phyloP scores from a whole-genome alignment of 2,113 vertebrate genomes.

The Sceloporus undulatus region DNA sequence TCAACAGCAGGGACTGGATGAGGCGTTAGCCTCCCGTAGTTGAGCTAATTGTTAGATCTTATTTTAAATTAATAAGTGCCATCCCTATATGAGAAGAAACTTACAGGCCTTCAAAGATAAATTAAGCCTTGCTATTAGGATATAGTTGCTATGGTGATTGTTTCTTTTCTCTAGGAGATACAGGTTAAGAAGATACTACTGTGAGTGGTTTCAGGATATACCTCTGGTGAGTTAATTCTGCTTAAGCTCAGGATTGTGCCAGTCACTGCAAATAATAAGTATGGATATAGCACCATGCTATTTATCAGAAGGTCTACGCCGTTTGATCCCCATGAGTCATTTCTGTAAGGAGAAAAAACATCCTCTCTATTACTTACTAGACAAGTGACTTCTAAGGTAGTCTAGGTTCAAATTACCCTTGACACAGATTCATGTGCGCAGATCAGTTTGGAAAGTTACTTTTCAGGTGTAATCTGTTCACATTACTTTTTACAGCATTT shows the following conservation, averaged over 20 bases:
- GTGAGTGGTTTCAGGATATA: constrained; percentile 28
- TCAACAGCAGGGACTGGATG: constrained; percentile 41
- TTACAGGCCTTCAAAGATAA: constrained; percentile 15
- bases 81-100: background rate
- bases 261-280: background rate
- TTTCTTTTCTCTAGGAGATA: constrained; percentile 59
- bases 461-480: too few species aligned
- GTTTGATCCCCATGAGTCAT: background rate
- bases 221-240: constrained; percentile 6
- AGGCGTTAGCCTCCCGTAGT: constrained; percentile 53
- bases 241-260: background rate
- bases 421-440: background rate
- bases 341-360: background rate
- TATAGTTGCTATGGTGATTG: constrained; percentile 70
- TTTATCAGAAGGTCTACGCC: background rate
- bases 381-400: background rate
- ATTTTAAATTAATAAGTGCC: constrained; percentile 54
- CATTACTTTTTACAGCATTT: too few species aligned
- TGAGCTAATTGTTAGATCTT: constrained; percentile 61
- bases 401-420: background rate
- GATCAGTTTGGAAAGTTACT: background rate
- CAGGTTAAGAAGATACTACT: constrained; percentile 51
- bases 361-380: background rate
- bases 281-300: background rate
- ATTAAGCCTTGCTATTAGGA: constrained; percentile 34